Percentiles rank a stretch among this genome's conserved stretches.
phyloP scores from a whole-genome alignment of 2,113 vertebrate genomes.

The Neotoma lepida region DNA sequence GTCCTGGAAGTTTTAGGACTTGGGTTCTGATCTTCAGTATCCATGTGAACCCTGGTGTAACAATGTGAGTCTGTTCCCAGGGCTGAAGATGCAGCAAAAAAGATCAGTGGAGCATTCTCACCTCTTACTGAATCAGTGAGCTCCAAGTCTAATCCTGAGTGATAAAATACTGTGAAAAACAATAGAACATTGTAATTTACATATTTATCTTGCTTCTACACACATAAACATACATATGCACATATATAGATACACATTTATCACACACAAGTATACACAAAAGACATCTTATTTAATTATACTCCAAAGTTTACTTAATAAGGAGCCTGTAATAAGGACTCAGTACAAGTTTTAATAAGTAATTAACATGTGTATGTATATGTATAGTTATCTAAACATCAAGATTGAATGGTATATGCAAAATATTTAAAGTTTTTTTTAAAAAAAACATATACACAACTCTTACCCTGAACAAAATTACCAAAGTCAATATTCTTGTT shows the following conservation, averaged over 20 bases:
- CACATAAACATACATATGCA: not conserved
- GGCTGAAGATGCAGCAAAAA: not conserved
- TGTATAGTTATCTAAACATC: not conserved
- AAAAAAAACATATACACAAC: not conserved
- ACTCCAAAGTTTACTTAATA: not conserved
- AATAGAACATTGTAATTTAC: not conserved
- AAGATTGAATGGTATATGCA: not conserved
- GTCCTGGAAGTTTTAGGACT: not conserved
- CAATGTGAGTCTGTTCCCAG: not conserved
- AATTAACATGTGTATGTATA: not conserved
- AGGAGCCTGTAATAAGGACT: not conserved
- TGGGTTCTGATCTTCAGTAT: not conserved
- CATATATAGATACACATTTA: not conserved
- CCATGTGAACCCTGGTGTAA: no score
- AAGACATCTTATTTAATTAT: not conserved
- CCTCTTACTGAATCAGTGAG: not conserved
- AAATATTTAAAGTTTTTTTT: no score
- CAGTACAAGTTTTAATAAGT: not conserved
- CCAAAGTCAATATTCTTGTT: conserved; percentile 33
- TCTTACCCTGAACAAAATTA: not conserved
- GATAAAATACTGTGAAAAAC: not conserved
- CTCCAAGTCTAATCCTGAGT: not conserved
- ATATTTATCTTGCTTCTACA: not conserved
- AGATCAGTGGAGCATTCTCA: not conserved
- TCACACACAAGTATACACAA: not conserved